Base-by-base conservation (phyloP, 2,113 vertebrate species). In the Ictidomys tridecemlineatus region DNA sequence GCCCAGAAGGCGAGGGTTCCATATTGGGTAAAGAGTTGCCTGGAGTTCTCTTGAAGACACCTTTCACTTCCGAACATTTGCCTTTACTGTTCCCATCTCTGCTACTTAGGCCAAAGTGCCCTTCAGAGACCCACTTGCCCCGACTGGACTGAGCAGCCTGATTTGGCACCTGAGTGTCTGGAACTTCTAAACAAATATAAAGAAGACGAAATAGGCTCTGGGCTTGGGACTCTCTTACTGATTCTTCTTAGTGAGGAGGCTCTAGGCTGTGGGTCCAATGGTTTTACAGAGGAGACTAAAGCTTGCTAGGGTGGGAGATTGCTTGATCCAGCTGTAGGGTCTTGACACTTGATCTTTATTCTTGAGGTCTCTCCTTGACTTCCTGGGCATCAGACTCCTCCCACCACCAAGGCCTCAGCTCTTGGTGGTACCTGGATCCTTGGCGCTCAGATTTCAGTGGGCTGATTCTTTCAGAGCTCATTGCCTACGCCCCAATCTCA, bases 81-180 rank as follows among this genome's bases (percentile, higher is more conserved):
- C 32, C 32, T 89, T 74, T n/a, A 16, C 11, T 4, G n/a, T 28
- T 48, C 34, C 42, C 13, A 22, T 22, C 12, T 51, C 42, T 28
- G 10, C 4, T 18, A 34, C 11, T 14, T 53, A 32, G 14, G 3
- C 65, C 18, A 11, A 2, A 11, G 28, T 34, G 20, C 34, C 70
- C 9, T 10, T 69, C 28, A 45, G 63, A 85, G 69, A 74, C 30
- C 20, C 9, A 0, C 7, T 6, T 20, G 17, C 12, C 67, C 28
- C 6, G 5, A 16, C 48, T 2, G 22, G 5, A 16, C 48, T 2
- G 22, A 78, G 42, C 8, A 13, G 10, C 8, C 20, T 1, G 8
- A 8, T 4, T 37, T 70, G 22, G 28, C n/a, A 48, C 8, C 61
- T 53, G 22, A 48, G 37, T 17, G 0, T 72, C 72, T 58, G 56